Conservation (phyloP, 2,797 vertebrate species). For the Anguilla marmorata region DNA sequence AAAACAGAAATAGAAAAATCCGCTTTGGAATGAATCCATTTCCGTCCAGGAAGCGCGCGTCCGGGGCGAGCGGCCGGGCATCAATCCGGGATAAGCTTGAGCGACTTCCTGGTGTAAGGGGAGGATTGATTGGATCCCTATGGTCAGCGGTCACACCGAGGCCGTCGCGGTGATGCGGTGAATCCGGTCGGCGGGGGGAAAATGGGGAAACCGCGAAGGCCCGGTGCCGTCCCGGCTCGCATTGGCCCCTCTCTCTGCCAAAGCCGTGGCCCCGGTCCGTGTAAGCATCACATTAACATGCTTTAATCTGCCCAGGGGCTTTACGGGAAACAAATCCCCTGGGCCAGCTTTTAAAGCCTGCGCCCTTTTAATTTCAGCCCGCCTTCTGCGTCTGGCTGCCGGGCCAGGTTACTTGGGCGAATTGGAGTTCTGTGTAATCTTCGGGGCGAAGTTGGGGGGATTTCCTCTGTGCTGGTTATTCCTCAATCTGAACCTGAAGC, state of each 20-base stretch:
- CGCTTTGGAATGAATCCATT: slow-evolving; percentile 1
- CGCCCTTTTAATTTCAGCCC: slow-evolving; percentile 22
- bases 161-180: not conserved
- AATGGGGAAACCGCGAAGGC: not conserved
- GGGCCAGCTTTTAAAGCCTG: slow-evolving; percentile 26
- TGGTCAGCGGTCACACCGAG: not conserved
- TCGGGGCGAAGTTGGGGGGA: not conserved
- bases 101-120: not conserved
- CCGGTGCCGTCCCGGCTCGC: not conserved
- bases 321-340: slow-evolving; percentile 31
- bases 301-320: slow-evolving; percentile 28
- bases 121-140: slow-evolving; percentile 6
- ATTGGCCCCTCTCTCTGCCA: not conserved
- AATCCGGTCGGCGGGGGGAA: not conserved
- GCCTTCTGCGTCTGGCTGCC: slow-evolving; percentile 2
- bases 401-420: not conserved
- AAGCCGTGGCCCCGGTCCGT: not conserved
- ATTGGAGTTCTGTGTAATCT: slow-evolving; percentile 32
- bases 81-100: slow-evolving; percentile 7
- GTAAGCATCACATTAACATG: slow-evolving; percentile 32
- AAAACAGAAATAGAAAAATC: not conserved
- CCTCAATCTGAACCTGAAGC: not conserved
- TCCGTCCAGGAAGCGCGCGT: not conserved
- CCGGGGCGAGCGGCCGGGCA: not conserved
- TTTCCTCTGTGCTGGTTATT: not conserved